phyloP scores from a whole-genome alignment of 2,113 vertebrate species.

The Sturnira hondurensis region DNA sequence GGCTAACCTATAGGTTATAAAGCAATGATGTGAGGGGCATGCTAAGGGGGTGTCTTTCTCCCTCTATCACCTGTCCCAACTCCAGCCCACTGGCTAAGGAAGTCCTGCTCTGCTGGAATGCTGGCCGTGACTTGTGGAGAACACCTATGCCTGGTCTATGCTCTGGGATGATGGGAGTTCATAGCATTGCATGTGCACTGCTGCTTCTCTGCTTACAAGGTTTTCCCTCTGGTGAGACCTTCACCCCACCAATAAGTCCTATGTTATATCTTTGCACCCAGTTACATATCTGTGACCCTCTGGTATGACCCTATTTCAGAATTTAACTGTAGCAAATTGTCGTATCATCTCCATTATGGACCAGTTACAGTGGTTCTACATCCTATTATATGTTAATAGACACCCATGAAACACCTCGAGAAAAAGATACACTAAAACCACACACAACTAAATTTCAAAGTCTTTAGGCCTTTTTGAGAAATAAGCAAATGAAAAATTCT shows the following conservation, averaged over 20 bases:
- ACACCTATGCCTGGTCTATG: not conserved
- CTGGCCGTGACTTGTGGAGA: not conserved
- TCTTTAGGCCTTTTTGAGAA: not conserved
- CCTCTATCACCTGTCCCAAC: fast-evolving
- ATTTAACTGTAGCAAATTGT: not conserved
- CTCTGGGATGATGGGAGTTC: not conserved
- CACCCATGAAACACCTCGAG: not conserved
- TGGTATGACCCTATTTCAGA: not conserved
- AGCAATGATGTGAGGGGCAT: fast-evolving
- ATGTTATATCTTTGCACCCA: not conserved
- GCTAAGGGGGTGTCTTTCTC: not conserved
- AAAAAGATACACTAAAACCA: not conserved
- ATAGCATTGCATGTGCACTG: not conserved
- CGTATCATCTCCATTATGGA: not conserved
- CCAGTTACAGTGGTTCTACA: not conserved
- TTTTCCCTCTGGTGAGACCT: not conserved
- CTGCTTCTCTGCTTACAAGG: not conserved
- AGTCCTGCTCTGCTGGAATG: not conserved
- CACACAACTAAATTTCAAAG: not conserved
- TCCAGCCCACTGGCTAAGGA: not conserved
- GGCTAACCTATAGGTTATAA: not conserved
- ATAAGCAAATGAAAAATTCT: not conserved
- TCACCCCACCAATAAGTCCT: not conserved
- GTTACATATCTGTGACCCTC: not conserved
- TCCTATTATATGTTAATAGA: not conserved